Evolutionary conservation across 2,888 invertebrate genomes (phyloP), one percentile per base, ranked within the genome.

Genomic region (Ellobium chinense): DNA sequence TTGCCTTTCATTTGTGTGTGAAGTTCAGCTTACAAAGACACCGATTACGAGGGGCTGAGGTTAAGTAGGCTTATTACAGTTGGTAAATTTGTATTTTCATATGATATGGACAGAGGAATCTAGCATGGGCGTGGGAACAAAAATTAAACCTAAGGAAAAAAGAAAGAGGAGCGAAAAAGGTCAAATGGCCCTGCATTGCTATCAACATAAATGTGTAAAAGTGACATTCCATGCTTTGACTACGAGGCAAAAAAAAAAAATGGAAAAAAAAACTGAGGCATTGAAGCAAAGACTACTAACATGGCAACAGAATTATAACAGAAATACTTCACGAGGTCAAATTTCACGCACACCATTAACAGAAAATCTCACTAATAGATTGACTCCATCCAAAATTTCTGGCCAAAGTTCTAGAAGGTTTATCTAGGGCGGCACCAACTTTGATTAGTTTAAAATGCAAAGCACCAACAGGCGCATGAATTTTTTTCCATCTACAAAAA

Each of bases 271-370:
- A 80, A 75, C 24, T 69, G 46, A 80, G 75, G 75, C 69, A 54
- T 58, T 80, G 75, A 80, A 80, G 80, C 80, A 80, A 80, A 80
- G 75, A 75, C 80, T 80, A 80, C 75, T 75, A 24, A 80, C 70
- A 80, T 54, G 24, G 70, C 75, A 70, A 80, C 60, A 29, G 54
- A 80, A 80, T 24, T 24, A 56, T 56, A 78, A 72, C 37, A 79
- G 63, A 70, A 56, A 56, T 37, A 73, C 73, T 31, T 27, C 36
- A 66, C 21, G 18, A 79, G 29, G 63, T 78, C 63, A 72, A 60
- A 66, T 34, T 76, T 56, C 24, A 54, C 27, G 36, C 63, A 74
- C 4, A 63, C 46, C 12, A 66, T 56, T 65, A 31, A 34, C 5
- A n/a, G 56, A 56, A 5, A 39, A 2, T 68, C 24, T 3, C 2